Evolutionary conservation across 2,888 invertebrate genomes (phyloP), one percentile per base, ranked within the genome.

Genomic region (Oligia strigilis): DNA sequence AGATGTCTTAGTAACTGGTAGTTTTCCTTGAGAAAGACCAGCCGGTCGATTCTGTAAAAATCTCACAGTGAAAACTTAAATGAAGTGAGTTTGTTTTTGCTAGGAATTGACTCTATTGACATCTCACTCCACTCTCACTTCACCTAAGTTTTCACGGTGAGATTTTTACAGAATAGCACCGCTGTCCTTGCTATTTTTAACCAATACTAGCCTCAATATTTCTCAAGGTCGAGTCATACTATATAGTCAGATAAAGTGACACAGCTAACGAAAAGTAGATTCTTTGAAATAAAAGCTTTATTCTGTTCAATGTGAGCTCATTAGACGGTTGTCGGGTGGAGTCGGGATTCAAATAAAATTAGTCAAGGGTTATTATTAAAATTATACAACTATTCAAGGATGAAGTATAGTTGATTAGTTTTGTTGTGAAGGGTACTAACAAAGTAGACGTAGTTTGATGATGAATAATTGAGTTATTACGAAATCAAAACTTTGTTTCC

Each of bases 161-260:
- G 29, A 29, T 29, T 29, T 29, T 29, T 29, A 29, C 29, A 29
- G 29, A 29, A 29, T 29, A 29, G 29, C 29, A 29, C 29, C 29
- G 29, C 29, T 29, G 29, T 14, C 75, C 43, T 80, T 76, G 60
- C 40, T 76, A 67, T 55, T 60, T 75, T 14, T 67, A 46, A 67
- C n/a, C 9, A 83, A 83, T 60, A 65, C 49, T 58, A 55, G n/a
- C 49, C 55, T 70, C 75, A 55, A 79, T 71, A 60, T 60, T 69
- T 60, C 13, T 6, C 29, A 67, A 76, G 83, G 70, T 71, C 40
- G 46, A 55, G n/a, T 64, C 29, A 52, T 19, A 40, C 19, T 13
- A 82, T 14, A 72, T 58, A 52, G 49, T 49, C n/a, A 72, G 76
- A 87, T 87, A 40, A 72, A 72, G 72, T 80, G 58, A 58, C 69